A percentile compares a stretch with the other conserved stretches of the same genome.
Conservation (phyloP, 2,888 invertebrate genomes). For the Diadegma fenestrale region DNA sequence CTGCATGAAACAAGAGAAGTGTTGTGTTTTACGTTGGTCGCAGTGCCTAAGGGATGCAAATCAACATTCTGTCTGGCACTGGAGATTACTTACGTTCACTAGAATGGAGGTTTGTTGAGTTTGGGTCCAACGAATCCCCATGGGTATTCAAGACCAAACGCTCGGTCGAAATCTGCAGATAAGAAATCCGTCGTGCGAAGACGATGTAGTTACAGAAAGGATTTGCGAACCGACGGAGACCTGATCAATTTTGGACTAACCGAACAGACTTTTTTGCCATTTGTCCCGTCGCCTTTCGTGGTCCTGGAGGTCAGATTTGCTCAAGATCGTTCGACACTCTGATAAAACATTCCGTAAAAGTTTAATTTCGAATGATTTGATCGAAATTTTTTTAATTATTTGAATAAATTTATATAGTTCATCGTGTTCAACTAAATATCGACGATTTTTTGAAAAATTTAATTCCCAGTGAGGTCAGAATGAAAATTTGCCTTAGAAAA, state of each 20-base stretch:
- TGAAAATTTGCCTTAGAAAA: too few species aligned
- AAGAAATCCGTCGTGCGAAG: not conserved
- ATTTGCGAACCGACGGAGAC: not conserved
- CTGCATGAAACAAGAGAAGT: not conserved
- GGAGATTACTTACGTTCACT: not conserved
- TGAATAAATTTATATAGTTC: too few species aligned
- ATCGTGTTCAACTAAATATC: too few species aligned
- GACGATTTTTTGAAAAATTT: too few species aligned
- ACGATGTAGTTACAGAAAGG: conserved; percentile 6
- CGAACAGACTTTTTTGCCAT: not conserved
- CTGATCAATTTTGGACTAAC: not conserved
- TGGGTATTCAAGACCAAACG: not conserved
- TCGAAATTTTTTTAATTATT: too few species aligned
- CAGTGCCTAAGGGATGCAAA: conserved; percentile 11
- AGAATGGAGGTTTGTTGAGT: not conserved
- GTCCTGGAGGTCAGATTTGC: not conserved
- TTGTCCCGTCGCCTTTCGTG: not conserved
- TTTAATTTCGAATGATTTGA: not conserved
- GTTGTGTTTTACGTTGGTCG: not conserved
- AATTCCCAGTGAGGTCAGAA: too few species aligned
- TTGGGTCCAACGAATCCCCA: not conserved
- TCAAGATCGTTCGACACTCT: not conserved
- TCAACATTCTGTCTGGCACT: not conserved
- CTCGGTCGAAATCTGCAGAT: not conserved
- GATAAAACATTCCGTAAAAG: too few species aligned